These are phyloP conservation scores for Lamellibrachia columna DNA, from an alignment of 2,888 invertebrate species.

Conservation along the genomic window DNA sequence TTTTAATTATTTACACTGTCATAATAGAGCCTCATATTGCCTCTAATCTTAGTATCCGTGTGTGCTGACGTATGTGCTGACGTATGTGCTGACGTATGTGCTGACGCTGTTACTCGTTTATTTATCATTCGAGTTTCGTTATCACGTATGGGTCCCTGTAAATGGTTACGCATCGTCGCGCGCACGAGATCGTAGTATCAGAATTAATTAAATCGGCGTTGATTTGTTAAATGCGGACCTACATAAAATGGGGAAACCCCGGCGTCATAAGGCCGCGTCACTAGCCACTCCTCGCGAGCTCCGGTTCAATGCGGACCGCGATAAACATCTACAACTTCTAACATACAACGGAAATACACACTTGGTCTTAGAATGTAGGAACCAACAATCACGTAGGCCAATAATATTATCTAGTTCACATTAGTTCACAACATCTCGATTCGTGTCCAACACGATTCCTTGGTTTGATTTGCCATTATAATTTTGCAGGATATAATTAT, in stretches of 20 bases:
- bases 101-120: not conserved
- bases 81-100: not conserved
- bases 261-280: not conserved
- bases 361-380: no score
- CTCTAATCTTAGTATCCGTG: not conserved
- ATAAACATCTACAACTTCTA: no score
- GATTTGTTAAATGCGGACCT: not conserved
- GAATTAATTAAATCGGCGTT: not conserved
- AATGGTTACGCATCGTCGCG: not conserved
- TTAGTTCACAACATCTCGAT: no score
- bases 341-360: no score
- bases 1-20: no score
- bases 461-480: no score
- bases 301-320: no score
- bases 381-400: no score
- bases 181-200: not conserved
- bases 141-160: not conserved
- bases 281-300: not conserved
- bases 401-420: no score
- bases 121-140: not conserved
- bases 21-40: no score
- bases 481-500: no score
- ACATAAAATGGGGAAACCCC: not conserved
- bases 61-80: not conserved
- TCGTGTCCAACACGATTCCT: no score